Percentiles rank a stretch among this genome's conserved stretches.
Conservation (phyloP, 1,140 invertebrate genomes). For the Drosophila athabasca region DNA sequence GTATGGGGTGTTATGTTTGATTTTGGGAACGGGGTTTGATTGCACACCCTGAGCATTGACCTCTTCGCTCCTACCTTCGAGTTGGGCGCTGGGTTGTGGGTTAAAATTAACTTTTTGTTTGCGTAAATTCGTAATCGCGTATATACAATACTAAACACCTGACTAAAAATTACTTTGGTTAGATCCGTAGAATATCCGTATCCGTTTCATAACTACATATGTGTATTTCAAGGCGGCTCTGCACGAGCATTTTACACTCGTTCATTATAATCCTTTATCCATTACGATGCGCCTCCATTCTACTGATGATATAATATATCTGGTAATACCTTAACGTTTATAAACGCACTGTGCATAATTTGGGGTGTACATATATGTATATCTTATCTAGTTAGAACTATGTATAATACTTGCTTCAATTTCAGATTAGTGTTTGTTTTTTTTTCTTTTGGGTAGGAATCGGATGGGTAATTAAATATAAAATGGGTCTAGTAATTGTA, state of each 20-base stretch:
- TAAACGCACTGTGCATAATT: slow-evolving; percentile 2
- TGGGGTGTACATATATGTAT: slow-evolving; percentile 6
- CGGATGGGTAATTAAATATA: background rate
- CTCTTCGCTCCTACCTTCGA: background rate
- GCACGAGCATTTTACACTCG: slow-evolving; percentile 19
- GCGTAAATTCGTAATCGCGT: slow-evolving; percentile 48
- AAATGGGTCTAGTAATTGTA: slow-evolving; percentile 18
- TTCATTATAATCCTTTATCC: background rate
- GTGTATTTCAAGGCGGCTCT: slow-evolving; percentile 40
- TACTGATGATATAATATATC: no score
- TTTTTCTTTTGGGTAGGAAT: no score
- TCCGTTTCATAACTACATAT: slow-evolving; percentile 1
- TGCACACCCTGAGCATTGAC: background rate
- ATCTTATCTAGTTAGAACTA: slow-evolving; percentile 25
- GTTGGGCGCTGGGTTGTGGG: background rate
- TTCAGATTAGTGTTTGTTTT: background rate
- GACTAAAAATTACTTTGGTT: slow-evolving; percentile 22
- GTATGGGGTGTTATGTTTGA: background rate
- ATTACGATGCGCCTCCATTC: no score
- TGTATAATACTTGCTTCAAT: slow-evolving; percentile 39
- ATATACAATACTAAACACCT: slow-evolving; percentile 22
- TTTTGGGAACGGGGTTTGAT: background rate
- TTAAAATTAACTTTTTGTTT: slow-evolving; percentile 33
- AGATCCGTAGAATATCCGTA: slow-evolving; percentile 6
- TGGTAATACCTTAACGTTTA: background rate